Evolutionary conservation across 2,797 vertebrate species (phyloP), one percentile per base, ranked within the genome.

Genomic region (Ciconia nigra): DNA sequence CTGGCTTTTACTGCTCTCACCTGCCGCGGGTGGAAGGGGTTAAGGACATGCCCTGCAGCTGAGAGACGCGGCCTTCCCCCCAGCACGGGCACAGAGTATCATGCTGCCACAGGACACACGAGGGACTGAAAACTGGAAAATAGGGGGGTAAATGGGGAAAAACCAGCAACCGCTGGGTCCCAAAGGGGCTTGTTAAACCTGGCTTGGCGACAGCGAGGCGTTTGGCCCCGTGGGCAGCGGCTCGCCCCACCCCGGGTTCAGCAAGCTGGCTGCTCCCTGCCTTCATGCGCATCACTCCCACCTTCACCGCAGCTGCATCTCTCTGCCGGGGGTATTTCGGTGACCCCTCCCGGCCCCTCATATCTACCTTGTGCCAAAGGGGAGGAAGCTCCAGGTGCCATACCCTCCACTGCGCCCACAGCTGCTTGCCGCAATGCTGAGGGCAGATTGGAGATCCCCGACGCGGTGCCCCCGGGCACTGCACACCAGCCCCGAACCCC

Each of bases 391-490:
- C n/a, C 33, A 31, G 18, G 55, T 41, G 57, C 49, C 5, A 2
- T 26, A 39, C 7, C 55, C 26, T 54, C n/a, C 8, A 1, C 29
- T 13, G n/a, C 3, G 16, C 29, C 69, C 28, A 19, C 1, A 0
- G 44, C 52, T 2, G 0, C 67, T 46, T 7, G 1, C 54, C 3
- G 1, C 1, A 2, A n/a, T 16, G 41, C 59, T 49, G 41, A 47
- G 28, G 33, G 41, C 51, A 62, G 20, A 19, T 2, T 1, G 3
- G 4, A 20, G 19, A 22, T 28, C 6, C 28, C 46, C 7, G 7
- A 9, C 19, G 20, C 0, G 1, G 28, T 29, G 21, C 21, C 37
- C 15, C 55, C 5, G 10, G 49, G 13, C 18, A 13, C 61, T 31
- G 61, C 61, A 14, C 55, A 11, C 15, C 61, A 80, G 51, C 37